Percentiles rank a stretch among this genome's conserved stretches.
These are phyloP conservation scores for Paramormyrops kingsleyae DNA, from an alignment of 2,113 vertebrate genomes.

Conservation along the genomic window DNA sequence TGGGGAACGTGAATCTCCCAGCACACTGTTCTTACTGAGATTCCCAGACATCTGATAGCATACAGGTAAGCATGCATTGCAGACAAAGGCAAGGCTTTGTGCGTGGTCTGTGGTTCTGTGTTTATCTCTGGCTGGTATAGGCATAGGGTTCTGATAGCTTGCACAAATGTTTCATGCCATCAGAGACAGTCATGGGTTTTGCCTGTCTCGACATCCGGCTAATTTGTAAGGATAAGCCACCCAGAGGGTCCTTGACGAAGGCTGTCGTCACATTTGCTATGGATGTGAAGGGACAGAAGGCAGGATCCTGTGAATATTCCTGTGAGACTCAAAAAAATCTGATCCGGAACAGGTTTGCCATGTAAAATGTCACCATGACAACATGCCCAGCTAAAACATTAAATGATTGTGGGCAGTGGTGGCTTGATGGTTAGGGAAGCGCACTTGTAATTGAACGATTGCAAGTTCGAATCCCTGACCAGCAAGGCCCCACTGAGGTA, in stretches of 20 bases:
- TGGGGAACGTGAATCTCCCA: background rate
- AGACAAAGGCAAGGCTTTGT: background rate
- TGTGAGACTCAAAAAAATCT: background rate
- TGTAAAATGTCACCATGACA: background rate
- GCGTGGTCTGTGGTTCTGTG: background rate
- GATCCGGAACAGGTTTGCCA: background rate
- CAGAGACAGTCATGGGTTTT: background rate
- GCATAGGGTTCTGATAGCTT: background rate
- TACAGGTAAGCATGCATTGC: background rate
- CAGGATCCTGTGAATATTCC: background rate
- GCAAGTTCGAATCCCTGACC: too few relatives aligned
- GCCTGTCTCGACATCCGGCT: background rate
- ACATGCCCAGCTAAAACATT: background rate
- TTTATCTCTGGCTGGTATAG: background rate
- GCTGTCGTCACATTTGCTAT: background rate
- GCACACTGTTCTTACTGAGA: background rate
- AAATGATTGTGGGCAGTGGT: too few relatives aligned
- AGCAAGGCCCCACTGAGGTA: too few relatives aligned
- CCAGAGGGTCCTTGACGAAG: background rate
- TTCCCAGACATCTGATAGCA: background rate
- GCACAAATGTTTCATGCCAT: background rate
- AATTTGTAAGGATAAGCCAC: background rate
- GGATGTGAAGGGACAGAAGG: background rate
- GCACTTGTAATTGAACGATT: too few relatives aligned
- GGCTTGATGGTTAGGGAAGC: too few relatives aligned